A percentile compares a stretch with the other conserved stretches of the same genome.
Conservation (phyloP, 2,888 invertebrate species). For the Papilio gigon region DNA sequence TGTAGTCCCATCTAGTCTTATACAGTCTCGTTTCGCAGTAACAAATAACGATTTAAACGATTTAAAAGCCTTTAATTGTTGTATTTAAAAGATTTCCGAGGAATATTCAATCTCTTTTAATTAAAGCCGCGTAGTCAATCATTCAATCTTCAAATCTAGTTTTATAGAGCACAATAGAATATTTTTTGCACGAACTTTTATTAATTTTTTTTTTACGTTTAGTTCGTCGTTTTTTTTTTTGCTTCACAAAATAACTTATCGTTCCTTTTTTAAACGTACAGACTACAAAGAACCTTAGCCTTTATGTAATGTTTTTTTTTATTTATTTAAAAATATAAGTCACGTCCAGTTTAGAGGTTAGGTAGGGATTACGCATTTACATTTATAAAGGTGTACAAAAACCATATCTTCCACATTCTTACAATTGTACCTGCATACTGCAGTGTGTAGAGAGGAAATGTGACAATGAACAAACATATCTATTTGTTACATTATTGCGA, state of each 20-base stretch:
- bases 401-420: too few relatives aligned
- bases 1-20: too few relatives aligned
- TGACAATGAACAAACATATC: background rate
- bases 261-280: background rate
- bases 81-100: background rate
- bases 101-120: background rate
- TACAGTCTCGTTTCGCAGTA: too few relatives aligned
- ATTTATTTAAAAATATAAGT: too few relatives aligned
- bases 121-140: background rate
- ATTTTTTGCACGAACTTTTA: background rate
- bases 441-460: background rate
- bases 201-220: conserved; percentile 5
- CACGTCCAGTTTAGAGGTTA: too few relatives aligned
- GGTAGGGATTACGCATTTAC: too few relatives aligned
- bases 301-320: too few relatives aligned
- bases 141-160: background rate
- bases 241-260: background rate
- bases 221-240: conserved; percentile 1
- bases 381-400: too few relatives aligned
- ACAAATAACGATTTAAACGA: too few relatives aligned
- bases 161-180: conserved; percentile 6
- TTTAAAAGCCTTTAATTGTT: too few relatives aligned
- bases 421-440: too few relatives aligned
- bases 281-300: too few relatives aligned
- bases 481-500: background rate